Base-by-base conservation (phyloP, 2,888 invertebrate genomes). In the Sialis lutaria region DNA sequence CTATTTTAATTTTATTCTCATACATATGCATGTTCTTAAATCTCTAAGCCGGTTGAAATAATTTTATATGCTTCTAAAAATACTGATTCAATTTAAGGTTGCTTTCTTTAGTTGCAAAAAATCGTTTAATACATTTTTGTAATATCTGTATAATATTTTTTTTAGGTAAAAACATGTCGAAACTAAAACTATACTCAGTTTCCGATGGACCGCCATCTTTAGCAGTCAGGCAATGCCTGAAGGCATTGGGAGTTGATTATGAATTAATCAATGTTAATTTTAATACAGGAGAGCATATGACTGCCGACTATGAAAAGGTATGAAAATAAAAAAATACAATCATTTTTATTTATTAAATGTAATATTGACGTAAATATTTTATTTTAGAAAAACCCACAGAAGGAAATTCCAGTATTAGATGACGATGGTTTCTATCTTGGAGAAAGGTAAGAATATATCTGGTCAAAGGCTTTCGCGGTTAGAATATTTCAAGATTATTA, bases 131-230 rank as follows among this genome's bases (percentile, higher is more conserved):
- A n/a, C n/a, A n/a, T n/a, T n/a, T n/a, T n/a, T n/a, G n/a, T 22
- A 22, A 22, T 22, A 22, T 22, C 22, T 22, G 22, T 22, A 22
- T 2, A 22, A 22, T 22, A 22, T 22, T 2, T 22, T 22, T 22
- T 22, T 22, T 22, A 22, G 22, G 4, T 22, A 22, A 45, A n/a
- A 47, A 57, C 10, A 49, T 45, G 45, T 31, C 30, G 63, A 52
- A 57, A n/a, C 65, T 85, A 60, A 83, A 81, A 58, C 60, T 86
- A 40, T 85, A 84, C 57, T 72, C 74, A 42, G 79, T 85, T 45
- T 79, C 79, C 4, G 84, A 85, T 65, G 84, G 85, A 1, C 85
- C 85, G 2, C 85, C 85, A 44, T 83, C 84, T 6, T 60, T 84
- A 49, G 79, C 82, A 5, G 83, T 83, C 44, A 69, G 77, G 35